Conservation (phyloP, 2,797 vertebrate genomes). For the Notolepis coatsorum region DNA sequence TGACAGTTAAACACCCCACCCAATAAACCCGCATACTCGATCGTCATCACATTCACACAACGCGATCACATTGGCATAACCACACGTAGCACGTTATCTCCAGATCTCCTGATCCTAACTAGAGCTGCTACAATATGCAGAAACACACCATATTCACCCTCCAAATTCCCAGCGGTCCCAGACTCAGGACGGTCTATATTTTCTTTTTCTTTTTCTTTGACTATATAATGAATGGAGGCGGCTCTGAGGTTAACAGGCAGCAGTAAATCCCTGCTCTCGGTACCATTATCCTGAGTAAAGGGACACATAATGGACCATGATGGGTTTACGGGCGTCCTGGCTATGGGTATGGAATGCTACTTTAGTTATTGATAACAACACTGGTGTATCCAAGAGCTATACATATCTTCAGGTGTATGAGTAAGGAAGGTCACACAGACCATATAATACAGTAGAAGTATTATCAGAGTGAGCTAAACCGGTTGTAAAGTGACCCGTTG, state of each 20-base stretch:
- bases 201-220: conserved; percentile 63
- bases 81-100: no score
- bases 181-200: conserved; percentile 52
- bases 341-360: conserved; percentile 57
- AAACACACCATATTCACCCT: conserved; percentile 11
- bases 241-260: conserved; percentile 64
- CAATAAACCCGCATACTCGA: no score
- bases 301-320: conserved; percentile 58
- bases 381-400: conserved; percentile 63
- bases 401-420: conserved; percentile 44
- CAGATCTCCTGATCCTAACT: no score
- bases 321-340: conserved; percentile 65
- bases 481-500: neutral
- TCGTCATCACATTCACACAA: no score
- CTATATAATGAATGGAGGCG: conserved; percentile 56
- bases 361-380: conserved; percentile 64
- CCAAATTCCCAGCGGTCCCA: conserved; percentile 35
- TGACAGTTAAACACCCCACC: no score
- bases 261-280: conserved; percentile 62
- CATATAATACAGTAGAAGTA: conserved; percentile 37
- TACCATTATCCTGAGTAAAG: conserved; percentile 63
- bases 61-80: no score
- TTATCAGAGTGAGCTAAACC: neutral
- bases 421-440: conserved; percentile 54
- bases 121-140: no score